These are phyloP conservation scores for Neodiprion fabricii DNA, from an alignment of 1,140 invertebrate species.

Conservation along the genomic window DNA sequence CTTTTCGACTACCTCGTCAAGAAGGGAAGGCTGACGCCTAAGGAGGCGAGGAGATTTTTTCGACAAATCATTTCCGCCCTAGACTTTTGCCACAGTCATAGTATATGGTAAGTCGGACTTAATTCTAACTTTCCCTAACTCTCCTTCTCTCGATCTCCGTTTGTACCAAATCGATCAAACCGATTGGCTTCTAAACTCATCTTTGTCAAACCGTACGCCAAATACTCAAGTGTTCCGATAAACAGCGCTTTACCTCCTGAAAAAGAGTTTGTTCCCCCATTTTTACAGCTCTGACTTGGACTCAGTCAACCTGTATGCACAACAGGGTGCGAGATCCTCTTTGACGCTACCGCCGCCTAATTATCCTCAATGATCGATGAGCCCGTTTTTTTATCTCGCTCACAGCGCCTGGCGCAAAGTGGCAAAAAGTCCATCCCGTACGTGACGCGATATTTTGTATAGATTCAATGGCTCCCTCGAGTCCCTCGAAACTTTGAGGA, in stretches of 20 bases:
- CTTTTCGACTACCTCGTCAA: constrained; percentile 99
- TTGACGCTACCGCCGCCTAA: not conserved
- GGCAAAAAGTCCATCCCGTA: too few relatives aligned
- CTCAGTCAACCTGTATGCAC: too few relatives aligned
- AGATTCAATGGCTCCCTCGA: too few relatives aligned
- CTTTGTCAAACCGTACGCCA: not conserved
- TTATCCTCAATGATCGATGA: not conserved
- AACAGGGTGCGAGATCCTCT: not conserved
- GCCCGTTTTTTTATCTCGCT: too few relatives aligned
- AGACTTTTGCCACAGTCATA: constrained; percentile 99
- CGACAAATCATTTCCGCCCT: constrained; percentile 99
- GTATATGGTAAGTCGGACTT: constrained; percentile 87
- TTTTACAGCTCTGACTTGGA: too few relatives aligned
- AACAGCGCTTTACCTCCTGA: too few relatives aligned
- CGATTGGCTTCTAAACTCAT: not conserved
- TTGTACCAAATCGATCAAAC: not conserved
- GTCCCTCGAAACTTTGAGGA: too few relatives aligned
- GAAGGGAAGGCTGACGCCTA: constrained; percentile 96
- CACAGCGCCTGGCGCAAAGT: too few relatives aligned
- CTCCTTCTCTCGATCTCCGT: too few relatives aligned
- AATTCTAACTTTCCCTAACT: not conserved
- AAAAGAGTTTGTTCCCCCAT: too few relatives aligned
- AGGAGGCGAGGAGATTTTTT: constrained; percentile 98
- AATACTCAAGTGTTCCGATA: not conserved
- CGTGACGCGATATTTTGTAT: too few relatives aligned